phyloP scores from a whole-genome alignment of 2,888 invertebrate genomes.

The Calliopum simillimum region DNA sequence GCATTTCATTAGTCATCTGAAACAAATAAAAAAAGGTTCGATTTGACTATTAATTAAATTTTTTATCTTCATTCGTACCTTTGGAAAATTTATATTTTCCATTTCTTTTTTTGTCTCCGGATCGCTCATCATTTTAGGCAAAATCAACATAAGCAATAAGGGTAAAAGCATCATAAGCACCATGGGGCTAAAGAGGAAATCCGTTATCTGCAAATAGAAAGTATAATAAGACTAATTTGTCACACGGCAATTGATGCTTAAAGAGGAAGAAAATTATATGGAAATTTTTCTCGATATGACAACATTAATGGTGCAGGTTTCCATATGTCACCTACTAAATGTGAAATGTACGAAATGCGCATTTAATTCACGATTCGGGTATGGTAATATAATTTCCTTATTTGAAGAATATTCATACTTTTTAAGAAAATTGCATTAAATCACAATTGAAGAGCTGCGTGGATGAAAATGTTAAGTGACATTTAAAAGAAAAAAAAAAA shows the following conservation, averaged over 20 bases:
- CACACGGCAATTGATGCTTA: background rate
- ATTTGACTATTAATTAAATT: background rate
- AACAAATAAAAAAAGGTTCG: conserved; percentile 61
- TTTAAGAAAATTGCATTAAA: too few relatives aligned
- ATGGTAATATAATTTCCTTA: too few relatives aligned
- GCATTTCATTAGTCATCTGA: conserved; percentile 86
- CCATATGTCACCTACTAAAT: too few relatives aligned
- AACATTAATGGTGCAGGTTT: too few relatives aligned
- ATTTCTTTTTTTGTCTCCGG: conserved; percentile 97
- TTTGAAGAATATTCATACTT: too few relatives aligned
- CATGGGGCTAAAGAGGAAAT: conserved; percentile 97
- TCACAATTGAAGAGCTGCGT: too few relatives aligned
- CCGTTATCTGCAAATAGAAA: conserved; percentile 74
- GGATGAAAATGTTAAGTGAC: too few relatives aligned
- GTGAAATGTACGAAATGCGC: too few relatives aligned
- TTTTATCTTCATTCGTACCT: conserved; percentile 50
- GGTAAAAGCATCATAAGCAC: conserved; percentile 98
- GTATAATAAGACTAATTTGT: background rate
- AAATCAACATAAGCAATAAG: conserved; percentile 86
- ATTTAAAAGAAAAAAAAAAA: too few relatives aligned
- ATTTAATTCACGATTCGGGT: too few relatives aligned
- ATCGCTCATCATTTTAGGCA: conserved; percentile 98
- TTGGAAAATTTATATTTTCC: conserved; percentile 81
- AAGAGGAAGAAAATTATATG: background rate
- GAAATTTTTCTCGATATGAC: too few relatives aligned